phyloP scores from a whole-genome alignment of 2,113 vertebrate genomes.

The Tautogolabrus adspersus region DNA sequence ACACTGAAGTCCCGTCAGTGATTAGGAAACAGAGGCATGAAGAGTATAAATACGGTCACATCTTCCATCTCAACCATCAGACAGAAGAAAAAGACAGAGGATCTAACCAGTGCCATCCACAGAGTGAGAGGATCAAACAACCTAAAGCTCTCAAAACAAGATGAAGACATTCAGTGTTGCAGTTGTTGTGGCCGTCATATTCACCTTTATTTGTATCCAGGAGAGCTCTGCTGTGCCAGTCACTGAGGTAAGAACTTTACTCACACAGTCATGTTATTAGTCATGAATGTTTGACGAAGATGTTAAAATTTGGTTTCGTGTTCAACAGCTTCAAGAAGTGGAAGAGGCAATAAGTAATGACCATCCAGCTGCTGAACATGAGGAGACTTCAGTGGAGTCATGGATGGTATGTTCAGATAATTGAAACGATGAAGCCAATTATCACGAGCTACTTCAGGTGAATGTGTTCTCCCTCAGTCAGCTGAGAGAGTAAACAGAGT shows the following conservation, averaged over 20 bases:
- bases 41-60: not conserved
- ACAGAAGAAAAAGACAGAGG: not conserved
- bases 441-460: not conserved
- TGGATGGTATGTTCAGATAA: conserved; percentile 56
- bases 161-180: conserved; percentile 20
- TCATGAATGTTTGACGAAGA: no score
- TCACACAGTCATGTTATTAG: not conserved
- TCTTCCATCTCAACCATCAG: not conserved
- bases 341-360: conserved; percentile 24
- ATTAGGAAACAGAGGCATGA: not conserved
- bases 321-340: conserved; percentile 29
- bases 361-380: conserved; percentile 1
- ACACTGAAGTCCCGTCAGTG: not conserved
- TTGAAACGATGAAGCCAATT: conserved; percentile 10
- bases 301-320: not conserved
- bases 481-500: not conserved
- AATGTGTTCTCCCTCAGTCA: not conserved
- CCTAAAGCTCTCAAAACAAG: not conserved
- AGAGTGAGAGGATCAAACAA: not conserved
- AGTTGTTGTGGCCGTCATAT: conserved; percentile 13
- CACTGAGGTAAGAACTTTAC: not conserved
- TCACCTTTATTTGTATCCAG: conserved; percentile 9
- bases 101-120: not conserved
- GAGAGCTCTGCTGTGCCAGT: conserved; percentile 7
- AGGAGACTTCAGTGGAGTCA: conserved; percentile 20